Evolutionary conservation across 92 coral and sea anemone species (phyloP).

Genomic region (Epizoanthus fatuus): DNA sequence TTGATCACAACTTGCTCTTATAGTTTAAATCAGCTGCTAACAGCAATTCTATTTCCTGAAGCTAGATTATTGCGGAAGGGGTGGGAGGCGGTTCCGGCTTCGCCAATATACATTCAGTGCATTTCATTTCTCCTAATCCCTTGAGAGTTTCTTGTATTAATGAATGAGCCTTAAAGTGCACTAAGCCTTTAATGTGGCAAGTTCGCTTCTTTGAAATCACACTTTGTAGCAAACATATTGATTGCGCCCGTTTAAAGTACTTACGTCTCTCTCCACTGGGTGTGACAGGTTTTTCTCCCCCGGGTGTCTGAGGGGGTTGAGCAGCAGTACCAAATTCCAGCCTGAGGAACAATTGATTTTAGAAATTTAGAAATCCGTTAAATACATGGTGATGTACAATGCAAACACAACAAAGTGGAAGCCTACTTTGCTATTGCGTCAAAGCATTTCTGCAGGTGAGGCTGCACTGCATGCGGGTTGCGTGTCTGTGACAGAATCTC

Average conservation of each 20-base stretch:
- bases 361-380: not conserved
- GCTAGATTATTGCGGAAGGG: no score
- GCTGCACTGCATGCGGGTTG: constrained; percentile 99
- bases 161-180: no score
- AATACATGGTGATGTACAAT: not conserved
- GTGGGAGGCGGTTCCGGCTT: no score
- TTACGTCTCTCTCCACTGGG: constrained; percentile 96
- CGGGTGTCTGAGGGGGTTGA: constrained; percentile 92
- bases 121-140: no score
- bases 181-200: no score
- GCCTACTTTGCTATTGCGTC: constrained; percentile 98
- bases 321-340: constrained; percentile 95
- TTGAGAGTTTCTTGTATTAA: no score
- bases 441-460: constrained; percentile 99
- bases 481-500: constrained; percentile 99
- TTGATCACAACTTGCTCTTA: no score
- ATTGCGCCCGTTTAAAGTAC: constrained; percentile 24
- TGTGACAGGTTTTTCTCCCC: constrained; percentile 83
- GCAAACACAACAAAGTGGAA: not conserved
- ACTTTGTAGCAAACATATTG: no score
- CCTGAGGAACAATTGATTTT: constrained; percentile 41
- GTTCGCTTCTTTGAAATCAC: not conserved
- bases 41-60: no score
- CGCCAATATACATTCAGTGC: no score
- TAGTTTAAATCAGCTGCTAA: no score